Evolutionary conservation across 2,113 vertebrate species (phyloP).

Genomic region (Sardina pilchardus): DNA sequence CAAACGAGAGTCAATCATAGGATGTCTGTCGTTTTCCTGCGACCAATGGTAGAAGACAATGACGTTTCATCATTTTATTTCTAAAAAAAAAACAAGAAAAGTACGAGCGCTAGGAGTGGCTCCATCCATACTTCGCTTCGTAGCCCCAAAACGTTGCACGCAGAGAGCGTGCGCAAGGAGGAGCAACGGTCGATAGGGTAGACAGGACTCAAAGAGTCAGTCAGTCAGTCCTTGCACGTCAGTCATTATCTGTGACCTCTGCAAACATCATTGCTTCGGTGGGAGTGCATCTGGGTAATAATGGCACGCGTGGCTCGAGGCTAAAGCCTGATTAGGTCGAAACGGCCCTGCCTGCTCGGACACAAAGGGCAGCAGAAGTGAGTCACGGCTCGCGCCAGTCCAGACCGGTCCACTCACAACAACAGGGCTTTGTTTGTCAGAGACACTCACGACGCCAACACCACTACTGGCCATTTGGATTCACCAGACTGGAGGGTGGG

Average conservation of each 20-base stretch:
- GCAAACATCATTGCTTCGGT: not conserved
- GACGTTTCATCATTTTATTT: not conserved
- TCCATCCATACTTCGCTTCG: not conserved
- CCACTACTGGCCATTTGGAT: not conserved
- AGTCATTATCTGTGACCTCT: not conserved
- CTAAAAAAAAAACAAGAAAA: not conserved
- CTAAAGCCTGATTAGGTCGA: not conserved
- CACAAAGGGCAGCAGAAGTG: not conserved
- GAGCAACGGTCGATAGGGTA: not conserved
- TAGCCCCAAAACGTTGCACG: not conserved
- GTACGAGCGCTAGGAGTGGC: not conserved
- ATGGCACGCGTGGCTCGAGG: not conserved
- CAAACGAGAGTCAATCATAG: not conserved
- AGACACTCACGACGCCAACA: not conserved
- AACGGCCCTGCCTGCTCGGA: not conserved
- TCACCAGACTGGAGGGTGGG: not conserved
- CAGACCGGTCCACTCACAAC: not conserved
- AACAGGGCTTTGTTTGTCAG: not conserved
- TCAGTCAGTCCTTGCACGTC: not conserved
- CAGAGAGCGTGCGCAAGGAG: not conserved
- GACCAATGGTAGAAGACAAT: not conserved
- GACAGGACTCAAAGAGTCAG: not conserved
- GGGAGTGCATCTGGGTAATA: conserved; percentile 1
- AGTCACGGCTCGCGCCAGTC: not conserved
- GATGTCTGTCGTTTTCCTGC: not conserved